A percentile compares a stretch with the other conserved stretches of the same genome.
These are phyloP conservation scores for Mormyrus proboscirostris DNA, from an alignment of 2,797 vertebrate genomes.

Conservation along the genomic window DNA sequence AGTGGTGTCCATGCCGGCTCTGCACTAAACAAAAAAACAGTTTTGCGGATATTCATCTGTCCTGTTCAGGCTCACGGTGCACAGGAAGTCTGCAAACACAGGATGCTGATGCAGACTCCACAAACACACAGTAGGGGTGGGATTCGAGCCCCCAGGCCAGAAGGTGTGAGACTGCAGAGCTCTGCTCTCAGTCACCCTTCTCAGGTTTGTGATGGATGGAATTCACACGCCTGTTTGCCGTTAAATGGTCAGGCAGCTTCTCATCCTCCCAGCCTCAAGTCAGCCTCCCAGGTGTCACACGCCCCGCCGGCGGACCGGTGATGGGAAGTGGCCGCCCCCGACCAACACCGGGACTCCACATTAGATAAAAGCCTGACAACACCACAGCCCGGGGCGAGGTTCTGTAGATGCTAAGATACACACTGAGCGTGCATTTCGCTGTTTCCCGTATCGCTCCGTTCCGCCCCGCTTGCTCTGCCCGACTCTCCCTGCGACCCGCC, in stretches of 20 bases:
- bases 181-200: not conserved
- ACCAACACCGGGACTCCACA: too few relatives aligned
- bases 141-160: not conserved
- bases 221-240: not conserved
- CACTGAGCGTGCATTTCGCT: too few relatives aligned
- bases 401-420: too few relatives aligned
- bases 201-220: not conserved
- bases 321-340: too few relatives aligned
- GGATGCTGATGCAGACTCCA: not conserved
- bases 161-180: not conserved
- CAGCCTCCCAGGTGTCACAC: not conserved
- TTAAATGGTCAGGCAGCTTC: not conserved
- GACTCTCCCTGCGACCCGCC: too few relatives aligned
- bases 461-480: too few relatives aligned
- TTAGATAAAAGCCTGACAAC: too few relatives aligned
- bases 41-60: not conserved
- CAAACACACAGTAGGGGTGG: not conserved
- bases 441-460: too few relatives aligned
- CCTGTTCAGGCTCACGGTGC: not conserved
- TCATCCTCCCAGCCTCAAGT: not conserved
- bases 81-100: not conserved
- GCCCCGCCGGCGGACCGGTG: too few relatives aligned
- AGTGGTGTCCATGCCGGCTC: not conserved
- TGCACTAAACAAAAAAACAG: not conserved
- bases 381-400: too few relatives aligned